Evolutionary conservation across 2,797 vertebrate species (phyloP).

Genomic region (Betta splendens): DNA sequence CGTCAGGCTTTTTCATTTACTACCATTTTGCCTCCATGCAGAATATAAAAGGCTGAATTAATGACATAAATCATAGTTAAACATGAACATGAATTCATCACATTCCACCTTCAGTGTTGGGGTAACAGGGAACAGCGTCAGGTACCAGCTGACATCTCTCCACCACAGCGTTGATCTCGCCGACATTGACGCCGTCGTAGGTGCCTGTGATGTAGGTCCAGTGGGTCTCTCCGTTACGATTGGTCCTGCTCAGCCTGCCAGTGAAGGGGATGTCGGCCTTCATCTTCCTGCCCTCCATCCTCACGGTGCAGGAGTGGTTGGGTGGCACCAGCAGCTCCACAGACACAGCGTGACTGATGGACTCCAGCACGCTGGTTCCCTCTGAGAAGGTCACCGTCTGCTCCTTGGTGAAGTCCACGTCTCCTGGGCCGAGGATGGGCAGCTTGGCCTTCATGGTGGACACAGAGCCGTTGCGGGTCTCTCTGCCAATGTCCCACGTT

Average conservation of each 20-base stretch:
- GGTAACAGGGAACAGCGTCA: slow-evolving; percentile 60
- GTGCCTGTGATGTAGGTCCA: slow-evolving; percentile 72
- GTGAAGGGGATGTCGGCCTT: slow-evolving; percentile 76
- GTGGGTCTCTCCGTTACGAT: slow-evolving; percentile 71
- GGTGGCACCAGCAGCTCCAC: slow-evolving; percentile 72
- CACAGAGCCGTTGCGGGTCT: slow-evolving; percentile 73
- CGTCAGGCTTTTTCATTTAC: too few relatives aligned
- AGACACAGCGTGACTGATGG: slow-evolving; percentile 65
- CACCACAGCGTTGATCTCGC: slow-evolving; percentile 74
- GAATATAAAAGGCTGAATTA: too few relatives aligned
- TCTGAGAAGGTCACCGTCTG: slow-evolving; percentile 73
- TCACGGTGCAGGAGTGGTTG: slow-evolving; percentile 71
- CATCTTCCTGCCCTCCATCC: slow-evolving; percentile 79
- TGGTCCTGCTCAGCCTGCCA: slow-evolving; percentile 71
- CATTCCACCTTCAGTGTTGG: slow-evolving; percentile 10
- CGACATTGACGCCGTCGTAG: slow-evolving; percentile 68
- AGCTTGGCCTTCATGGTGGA: slow-evolving; percentile 75
- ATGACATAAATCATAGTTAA: too few relatives aligned
- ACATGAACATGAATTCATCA: neutral
- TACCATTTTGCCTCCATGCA: too few relatives aligned
- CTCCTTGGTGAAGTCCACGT: slow-evolving; percentile 74
- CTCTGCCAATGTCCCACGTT: slow-evolving; percentile 73
- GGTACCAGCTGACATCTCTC: slow-evolving; percentile 72
- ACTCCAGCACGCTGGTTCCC: slow-evolving; percentile 64
- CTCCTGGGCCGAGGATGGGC: slow-evolving; percentile 62